Evolutionary conservation across 1,140 invertebrate species (phyloP).

Genomic region (Aplysia californica): DNA sequence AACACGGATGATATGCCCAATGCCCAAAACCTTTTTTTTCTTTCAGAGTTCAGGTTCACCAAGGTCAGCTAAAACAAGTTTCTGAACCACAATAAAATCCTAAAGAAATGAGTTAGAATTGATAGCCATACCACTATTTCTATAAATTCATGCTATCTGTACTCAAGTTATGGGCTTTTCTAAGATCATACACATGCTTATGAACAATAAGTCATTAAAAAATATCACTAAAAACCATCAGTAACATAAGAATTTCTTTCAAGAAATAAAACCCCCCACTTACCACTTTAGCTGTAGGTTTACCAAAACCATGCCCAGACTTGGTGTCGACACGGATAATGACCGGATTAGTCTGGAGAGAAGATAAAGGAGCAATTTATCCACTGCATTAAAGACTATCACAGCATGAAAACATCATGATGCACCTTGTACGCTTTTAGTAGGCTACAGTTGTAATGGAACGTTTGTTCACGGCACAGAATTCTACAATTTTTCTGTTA

Average conservation of each 20-base stretch:
- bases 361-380: conserved; percentile 12
- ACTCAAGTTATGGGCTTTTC: not conserved
- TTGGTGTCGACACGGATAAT: conserved; percentile 92
- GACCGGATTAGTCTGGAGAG: conserved; percentile 86
- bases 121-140: not conserved
- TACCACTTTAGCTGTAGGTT: conserved; percentile 93
- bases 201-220: no score
- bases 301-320: conserved; percentile 95
- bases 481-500: not conserved
- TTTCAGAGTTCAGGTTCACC: no score
- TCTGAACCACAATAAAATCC: no score
- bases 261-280: no score
- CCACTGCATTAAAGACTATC: not conserved
- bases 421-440: no score
- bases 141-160: not conserved
- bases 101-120: not conserved
- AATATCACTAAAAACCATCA: not conserved
- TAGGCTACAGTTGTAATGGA: no score
- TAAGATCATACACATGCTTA: not conserved
- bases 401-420: no score
- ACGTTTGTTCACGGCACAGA: not conserved
- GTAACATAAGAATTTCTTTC: not conserved
- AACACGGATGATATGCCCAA: no score
- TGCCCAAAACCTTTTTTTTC: no score
- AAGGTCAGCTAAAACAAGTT: no score